phyloP scores from a whole-genome alignment of 2,888 invertebrate genomes.

The Barypeithes pellucidus region DNA sequence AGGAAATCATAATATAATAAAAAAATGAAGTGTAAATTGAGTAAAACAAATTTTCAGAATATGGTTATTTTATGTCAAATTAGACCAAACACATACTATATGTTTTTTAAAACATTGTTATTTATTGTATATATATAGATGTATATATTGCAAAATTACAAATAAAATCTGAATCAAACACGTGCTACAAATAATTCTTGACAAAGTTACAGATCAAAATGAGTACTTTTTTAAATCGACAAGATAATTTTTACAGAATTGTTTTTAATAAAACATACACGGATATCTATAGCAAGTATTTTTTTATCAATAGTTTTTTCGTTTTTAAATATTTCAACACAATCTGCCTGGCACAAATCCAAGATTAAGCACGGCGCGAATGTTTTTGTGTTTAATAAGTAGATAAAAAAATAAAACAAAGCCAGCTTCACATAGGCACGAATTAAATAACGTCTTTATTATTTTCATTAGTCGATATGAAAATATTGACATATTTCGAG shows the following conservation, averaged over 20 bases:
- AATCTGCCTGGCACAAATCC: constrained; percentile 7
- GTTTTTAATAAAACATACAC: background rate
- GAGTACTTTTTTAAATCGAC: no score
- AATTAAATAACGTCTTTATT: no score
- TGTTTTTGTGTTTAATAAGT: background rate
- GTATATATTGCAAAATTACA: no score
- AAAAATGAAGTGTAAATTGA: constrained; percentile 26
- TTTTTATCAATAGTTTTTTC: background rate
- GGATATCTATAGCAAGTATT: background rate
- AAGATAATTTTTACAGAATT: no score
- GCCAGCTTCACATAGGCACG: background rate
- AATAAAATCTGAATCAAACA: background rate
- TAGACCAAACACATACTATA: no score
- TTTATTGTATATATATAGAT: no score
- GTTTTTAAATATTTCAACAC: background rate
- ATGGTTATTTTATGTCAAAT: constrained; percentile 27
- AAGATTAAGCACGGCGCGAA: background rate
- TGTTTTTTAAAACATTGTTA: no score
- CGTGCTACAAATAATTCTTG: background rate
- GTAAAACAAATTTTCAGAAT: constrained; percentile 21
- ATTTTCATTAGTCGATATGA: no score
- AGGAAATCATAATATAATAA: constrained; percentile 11
- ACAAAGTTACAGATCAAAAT: background rate
- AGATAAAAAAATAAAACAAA: background rate
- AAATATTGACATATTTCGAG: no score